A percentile compares a stretch with the other conserved stretches of the same genome.
Evolutionary conservation across 2,113 vertebrate species (phyloP).

Genomic region (Bombycilla garrulus): DNA sequence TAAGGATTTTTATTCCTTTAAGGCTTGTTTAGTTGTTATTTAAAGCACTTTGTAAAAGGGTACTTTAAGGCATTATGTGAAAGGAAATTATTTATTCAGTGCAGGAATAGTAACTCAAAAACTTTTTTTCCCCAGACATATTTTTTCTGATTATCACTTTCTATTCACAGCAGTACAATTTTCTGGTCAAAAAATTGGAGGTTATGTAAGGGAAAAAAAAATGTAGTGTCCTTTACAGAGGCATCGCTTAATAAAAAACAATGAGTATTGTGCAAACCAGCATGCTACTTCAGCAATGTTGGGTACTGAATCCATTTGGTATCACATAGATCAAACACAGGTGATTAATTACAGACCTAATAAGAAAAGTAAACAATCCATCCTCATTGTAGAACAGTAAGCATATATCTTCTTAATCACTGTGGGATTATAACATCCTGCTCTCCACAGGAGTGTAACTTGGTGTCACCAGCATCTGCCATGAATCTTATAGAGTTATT

Average conservation of each 20-base stretch:
- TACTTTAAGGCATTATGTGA: not conserved
- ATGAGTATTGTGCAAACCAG: not conserved
- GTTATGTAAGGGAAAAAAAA: conserved; percentile 30
- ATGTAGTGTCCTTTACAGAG: not conserved
- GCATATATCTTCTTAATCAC: conserved; percentile 64
- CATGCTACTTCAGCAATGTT: not conserved
- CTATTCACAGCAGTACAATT: conserved; percentile 17
- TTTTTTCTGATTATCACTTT: not conserved
- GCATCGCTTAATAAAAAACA: conserved; percentile 9
- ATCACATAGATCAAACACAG: conserved; percentile 40
- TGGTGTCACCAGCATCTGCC: conserved; percentile 64
- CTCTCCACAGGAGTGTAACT: conserved; percentile 69
- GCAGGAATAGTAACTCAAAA: not conserved
- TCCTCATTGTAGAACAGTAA: conserved; percentile 32
- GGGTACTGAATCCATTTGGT: conserved; percentile 41
- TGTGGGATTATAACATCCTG: conserved; percentile 64
- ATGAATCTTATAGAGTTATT: conserved; percentile 71
- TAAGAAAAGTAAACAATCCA: conserved; percentile 67
- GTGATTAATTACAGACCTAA: conserved; percentile 72
- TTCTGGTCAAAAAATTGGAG: conserved; percentile 5
- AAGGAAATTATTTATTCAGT: not conserved
- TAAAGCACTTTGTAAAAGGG: not conserved
- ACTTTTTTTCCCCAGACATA: not conserved
- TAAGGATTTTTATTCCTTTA: not conserved
- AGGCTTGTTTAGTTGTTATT: not conserved